These are phyloP conservation scores for Cygnus buccinator DNA, from an alignment of 2,113 vertebrate species.

Conservation along the genomic window DNA sequence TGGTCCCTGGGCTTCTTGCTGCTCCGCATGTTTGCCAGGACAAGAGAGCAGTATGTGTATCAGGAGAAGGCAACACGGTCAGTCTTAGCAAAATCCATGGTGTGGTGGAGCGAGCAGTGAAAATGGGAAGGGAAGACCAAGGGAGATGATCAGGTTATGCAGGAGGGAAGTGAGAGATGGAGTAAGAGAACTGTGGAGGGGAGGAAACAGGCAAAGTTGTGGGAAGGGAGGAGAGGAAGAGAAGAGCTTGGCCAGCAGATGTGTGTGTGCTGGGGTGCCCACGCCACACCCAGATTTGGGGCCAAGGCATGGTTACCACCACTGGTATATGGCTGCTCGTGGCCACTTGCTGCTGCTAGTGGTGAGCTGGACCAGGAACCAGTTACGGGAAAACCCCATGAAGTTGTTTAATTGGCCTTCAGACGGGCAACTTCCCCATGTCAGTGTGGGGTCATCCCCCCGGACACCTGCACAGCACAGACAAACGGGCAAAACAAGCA, in stretches of 20 bases:
- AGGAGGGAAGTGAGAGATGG: neutral
- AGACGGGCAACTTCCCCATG: neutral
- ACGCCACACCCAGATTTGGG: neutral
- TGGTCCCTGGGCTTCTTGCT: neutral
- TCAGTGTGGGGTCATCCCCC: accelerated
- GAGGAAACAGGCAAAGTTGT: neutral
- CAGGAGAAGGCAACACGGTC: neutral
- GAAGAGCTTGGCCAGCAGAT: neutral
- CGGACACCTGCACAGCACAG: neutral
- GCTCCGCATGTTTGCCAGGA: neutral
- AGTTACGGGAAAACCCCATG: neutral
- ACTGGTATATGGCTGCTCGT: accelerated
- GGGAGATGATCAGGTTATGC: neutral
- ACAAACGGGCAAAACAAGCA: neutral
- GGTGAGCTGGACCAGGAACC: neutral
- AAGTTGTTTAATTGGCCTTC: neutral
- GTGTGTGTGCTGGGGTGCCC: neutral
- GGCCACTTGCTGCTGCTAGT: neutral
- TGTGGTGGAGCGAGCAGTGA: neutral
- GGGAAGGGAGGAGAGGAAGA: neutral
- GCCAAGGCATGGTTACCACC: neutral
- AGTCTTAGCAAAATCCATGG: neutral
- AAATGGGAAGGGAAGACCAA: neutral
- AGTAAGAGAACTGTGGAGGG: neutral
- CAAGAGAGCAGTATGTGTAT: neutral